Percentiles rank a stretch among this genome's conserved stretches.
Evolutionary conservation across 2,888 invertebrate genomes (phyloP).

Genomic region (Agriopis marginaria): DNA sequence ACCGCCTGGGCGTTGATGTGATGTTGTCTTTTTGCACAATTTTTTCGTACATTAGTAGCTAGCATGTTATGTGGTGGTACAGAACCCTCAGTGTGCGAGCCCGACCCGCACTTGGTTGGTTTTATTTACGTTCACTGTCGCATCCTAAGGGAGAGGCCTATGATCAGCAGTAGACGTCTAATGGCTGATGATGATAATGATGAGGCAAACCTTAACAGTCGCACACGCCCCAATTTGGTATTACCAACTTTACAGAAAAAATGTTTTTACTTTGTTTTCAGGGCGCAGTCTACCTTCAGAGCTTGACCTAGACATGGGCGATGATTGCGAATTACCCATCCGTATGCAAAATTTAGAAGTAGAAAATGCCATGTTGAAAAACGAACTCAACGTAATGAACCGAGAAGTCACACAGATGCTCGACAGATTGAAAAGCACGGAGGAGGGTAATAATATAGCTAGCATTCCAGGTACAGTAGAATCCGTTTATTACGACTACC

Average conservation of each 20-base stretch:
- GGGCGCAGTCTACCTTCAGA: conserved; percentile 72
- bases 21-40: too few relatives aligned
- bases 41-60: too few relatives aligned
- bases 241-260: not conserved
- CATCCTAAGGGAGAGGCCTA: too few relatives aligned
- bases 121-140: too few relatives aligned
- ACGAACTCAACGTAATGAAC: conserved; percentile 77
- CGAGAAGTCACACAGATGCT: conserved; percentile 71
- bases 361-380: conserved; percentile 80
- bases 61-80: too few relatives aligned
- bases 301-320: conserved; percentile 55
- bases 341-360: conserved; percentile 76
- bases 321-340: conserved; percentile 51
- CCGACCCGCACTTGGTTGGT: too few relatives aligned
- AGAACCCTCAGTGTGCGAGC: too few relatives aligned
- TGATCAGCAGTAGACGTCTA: too few relatives aligned
- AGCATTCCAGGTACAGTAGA: conserved; percentile 51
- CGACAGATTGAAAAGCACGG: conserved; percentile 63
- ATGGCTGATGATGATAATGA: too few relatives aligned
- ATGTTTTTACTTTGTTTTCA: conserved; percentile 48
- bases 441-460: conserved; percentile 72
- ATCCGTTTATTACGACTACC: conserved; percentile 2
- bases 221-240: too few relatives aligned
- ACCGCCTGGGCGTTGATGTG: too few relatives aligned
- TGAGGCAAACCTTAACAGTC: too few relatives aligned